phyloP scores from a whole-genome alignment of 1,140 invertebrate species.

The Hyles vespertilio region DNA sequence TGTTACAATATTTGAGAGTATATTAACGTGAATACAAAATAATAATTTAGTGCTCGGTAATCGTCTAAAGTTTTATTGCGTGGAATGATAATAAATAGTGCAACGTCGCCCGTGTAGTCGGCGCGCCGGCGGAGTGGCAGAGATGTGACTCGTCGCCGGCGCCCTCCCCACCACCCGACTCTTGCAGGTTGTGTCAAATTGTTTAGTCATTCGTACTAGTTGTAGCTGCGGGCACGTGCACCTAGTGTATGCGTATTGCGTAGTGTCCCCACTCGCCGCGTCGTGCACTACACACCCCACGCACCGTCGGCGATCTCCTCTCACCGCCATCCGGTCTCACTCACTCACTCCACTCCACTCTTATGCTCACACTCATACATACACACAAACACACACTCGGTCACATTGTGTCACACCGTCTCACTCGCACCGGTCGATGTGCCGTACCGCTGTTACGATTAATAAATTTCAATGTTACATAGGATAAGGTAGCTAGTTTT shows the following conservation, averaged over 20 bases:
- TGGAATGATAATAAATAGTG: slow-evolving; percentile 55
- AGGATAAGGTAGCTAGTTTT: slow-evolving; percentile 65
- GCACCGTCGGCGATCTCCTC: not conserved
- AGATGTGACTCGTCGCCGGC: not conserved
- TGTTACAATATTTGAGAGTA: slow-evolving; percentile 77
- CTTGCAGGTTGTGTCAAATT: slow-evolving; percentile 20
- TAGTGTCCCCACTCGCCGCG: too few species aligned
- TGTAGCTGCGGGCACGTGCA: not conserved
- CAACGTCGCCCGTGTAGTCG: slow-evolving; percentile 17
- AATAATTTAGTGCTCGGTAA: slow-evolving; percentile 54
- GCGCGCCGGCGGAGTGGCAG: not conserved
- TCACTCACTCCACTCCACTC: not conserved
- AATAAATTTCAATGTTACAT: slow-evolving; percentile 53
- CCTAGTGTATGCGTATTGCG: too few species aligned
- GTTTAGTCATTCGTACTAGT: slow-evolving; percentile 10
- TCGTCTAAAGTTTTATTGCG: slow-evolving; percentile 35
- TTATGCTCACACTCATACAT: not conserved
- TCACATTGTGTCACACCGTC: too few species aligned
- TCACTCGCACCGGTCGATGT: slow-evolving; percentile 3
- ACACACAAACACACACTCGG: too few species aligned
- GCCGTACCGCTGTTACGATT: slow-evolving; percentile 33
- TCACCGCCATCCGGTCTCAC: slow-evolving; percentile 1
- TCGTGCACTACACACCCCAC: not conserved
- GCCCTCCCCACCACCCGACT: not conserved
- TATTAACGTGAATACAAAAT: slow-evolving; percentile 60